These are phyloP conservation scores for Cosmopolites sordidus DNA, from an alignment of 2,888 invertebrate species.

Conservation along the genomic window DNA sequence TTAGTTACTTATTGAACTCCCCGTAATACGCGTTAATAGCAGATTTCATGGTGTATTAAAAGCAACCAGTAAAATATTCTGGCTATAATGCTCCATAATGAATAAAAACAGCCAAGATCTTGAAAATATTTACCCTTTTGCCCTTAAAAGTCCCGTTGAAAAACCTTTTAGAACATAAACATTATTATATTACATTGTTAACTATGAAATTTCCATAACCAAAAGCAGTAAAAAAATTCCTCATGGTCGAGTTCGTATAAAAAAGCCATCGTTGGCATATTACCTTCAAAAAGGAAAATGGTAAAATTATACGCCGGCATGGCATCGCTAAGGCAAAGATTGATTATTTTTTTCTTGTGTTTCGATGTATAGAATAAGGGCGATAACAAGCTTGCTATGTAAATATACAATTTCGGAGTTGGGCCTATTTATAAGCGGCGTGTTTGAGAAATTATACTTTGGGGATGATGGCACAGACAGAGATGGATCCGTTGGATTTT, in stretches of 20 bases:
- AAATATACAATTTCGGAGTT: slow-evolving; percentile 23
- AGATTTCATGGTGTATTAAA: too few relatives aligned
- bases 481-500: slow-evolving; percentile 13
- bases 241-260: background rate
- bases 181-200: too few relatives aligned
- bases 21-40: too few relatives aligned
- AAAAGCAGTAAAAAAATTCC: too few relatives aligned
- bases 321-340: slow-evolving; percentile 11
- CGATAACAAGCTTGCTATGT: slow-evolving; percentile 31
- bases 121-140: too few relatives aligned
- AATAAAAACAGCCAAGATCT: too few relatives aligned
- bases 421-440: slow-evolving; percentile 20
- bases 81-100: too few relatives aligned
- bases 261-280: background rate
- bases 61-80: too few relatives aligned
- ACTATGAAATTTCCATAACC: too few relatives aligned
- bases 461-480: slow-evolving; percentile 15
- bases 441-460: slow-evolving; percentile 23
- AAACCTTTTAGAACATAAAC: too few relatives aligned
- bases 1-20: too few relatives aligned
- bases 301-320: slow-evolving; percentile 18
- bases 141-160: too few relatives aligned
- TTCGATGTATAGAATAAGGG: slow-evolving; percentile 23
- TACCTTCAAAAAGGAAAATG: slow-evolving; percentile 13
- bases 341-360: slow-evolving; percentile 24